Conservation (phyloP, 1,140 invertebrate species). For the Oncopodura yosiiana region DNA sequence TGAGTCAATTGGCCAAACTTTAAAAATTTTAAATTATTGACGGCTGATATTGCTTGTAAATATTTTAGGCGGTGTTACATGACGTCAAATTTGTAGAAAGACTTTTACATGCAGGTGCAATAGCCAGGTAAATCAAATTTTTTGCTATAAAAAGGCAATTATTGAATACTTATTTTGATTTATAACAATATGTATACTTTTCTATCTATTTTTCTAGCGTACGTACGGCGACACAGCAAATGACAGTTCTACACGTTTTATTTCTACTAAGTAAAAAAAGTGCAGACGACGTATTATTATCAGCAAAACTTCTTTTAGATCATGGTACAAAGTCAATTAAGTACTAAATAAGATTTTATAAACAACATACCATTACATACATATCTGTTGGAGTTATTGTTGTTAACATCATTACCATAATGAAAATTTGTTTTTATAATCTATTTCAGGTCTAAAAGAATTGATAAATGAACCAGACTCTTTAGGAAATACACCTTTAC, state of each 20-base stretch:
- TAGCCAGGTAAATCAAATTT: not conserved
- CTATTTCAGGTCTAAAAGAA: slow-evolving; percentile 56
- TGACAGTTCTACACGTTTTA: slow-evolving; percentile 59
- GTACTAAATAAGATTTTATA: not conserved
- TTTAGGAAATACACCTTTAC: slow-evolving; percentile 52
- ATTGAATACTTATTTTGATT: not conserved
- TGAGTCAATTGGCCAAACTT: not conserved
- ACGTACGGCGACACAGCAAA: slow-evolving; percentile 59
- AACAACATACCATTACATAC: not conserved
- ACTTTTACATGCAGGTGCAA: slow-evolving; percentile 19
- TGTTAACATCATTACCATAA: not conserved
- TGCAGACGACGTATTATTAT: slow-evolving; percentile 57
- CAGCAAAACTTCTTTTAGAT: slow-evolving; percentile 54
- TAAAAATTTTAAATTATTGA: no score
- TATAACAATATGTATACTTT: slow-evolving; percentile 38
- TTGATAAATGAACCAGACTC: slow-evolving; percentile 62
- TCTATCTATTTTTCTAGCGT: slow-evolving; percentile 58
- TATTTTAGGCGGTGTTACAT: slow-evolving; percentile 36
- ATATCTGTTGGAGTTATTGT: no score
- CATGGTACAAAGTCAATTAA: no score
- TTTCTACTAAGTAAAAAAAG: slow-evolving; percentile 53
- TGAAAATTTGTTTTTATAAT: no score
- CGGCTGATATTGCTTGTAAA: no score
- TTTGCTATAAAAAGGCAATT: slow-evolving; percentile 3
- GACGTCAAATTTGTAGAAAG: slow-evolving; percentile 32